Percentiles rank a stretch among this genome's conserved stretches.
Evolutionary conservation across 2,113 vertebrate species (phyloP).

Genomic region (Delphinapterus leucas): DNA sequence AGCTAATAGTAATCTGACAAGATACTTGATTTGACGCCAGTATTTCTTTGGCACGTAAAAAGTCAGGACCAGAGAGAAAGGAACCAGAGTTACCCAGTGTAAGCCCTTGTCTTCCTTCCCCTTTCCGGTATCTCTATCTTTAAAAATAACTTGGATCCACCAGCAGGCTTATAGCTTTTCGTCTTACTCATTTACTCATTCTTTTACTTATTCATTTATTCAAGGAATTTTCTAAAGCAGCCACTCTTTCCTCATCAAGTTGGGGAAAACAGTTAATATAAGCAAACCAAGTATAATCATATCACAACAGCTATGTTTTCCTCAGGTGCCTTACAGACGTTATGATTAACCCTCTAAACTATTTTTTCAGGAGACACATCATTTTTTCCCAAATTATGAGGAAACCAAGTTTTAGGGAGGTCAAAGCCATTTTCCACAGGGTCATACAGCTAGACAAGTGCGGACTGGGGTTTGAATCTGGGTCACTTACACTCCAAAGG

Average conservation of each 20-base stretch:
- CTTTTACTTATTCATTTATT: neutral
- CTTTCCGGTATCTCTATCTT: neutral
- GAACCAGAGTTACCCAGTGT: neutral
- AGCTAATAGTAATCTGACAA: slow-evolving; percentile 16
- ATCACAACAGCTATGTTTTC: neutral
- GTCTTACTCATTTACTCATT: neutral
- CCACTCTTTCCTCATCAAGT: neutral
- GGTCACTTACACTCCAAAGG: neutral
- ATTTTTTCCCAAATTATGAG: neutral
- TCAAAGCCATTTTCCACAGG: neutral
- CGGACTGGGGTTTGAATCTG: neutral
- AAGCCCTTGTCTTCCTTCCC: neutral
- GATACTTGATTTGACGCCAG: neutral
- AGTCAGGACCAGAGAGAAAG: neutral
- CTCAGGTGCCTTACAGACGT: neutral
- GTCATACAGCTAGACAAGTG: neutral
- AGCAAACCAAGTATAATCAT: neutral
- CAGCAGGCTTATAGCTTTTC: neutral
- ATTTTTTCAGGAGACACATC: neutral
- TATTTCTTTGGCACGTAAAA: neutral
- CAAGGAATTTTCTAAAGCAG: neutral
- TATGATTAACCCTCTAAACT: neutral
- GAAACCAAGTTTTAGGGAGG: neutral
- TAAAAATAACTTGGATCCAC: neutral
- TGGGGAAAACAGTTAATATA: neutral